Evolutionary conservation across 2,113 vertebrate species (phyloP).

Genomic region (Hypomesus transpacificus): DNA sequence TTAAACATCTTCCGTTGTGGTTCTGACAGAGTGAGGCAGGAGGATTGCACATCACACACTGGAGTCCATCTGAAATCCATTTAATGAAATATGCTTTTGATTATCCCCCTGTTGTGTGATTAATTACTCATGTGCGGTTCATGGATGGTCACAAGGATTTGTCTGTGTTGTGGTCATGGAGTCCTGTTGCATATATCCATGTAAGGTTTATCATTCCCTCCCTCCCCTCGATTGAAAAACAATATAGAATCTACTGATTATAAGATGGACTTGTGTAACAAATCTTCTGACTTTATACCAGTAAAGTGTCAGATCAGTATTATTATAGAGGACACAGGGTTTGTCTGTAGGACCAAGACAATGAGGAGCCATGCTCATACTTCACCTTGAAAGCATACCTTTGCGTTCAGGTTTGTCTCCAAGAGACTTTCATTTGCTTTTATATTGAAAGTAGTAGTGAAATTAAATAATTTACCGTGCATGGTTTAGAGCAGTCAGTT

Average conservation of each 20-base stretch:
- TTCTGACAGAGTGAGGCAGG: constrained; percentile 33
- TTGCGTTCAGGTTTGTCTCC: too few relatives aligned
- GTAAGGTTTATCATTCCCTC: neutral
- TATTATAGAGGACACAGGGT: too few relatives aligned
- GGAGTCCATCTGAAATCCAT: constrained; percentile 39
- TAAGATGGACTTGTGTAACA: too few relatives aligned
- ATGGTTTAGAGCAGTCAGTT: neutral
- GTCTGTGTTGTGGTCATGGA: constrained; percentile 31
- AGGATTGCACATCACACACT: constrained; percentile 25
- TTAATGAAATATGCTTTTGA: constrained; percentile 38
- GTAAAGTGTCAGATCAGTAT: too few relatives aligned
- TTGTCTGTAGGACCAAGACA: too few relatives aligned
- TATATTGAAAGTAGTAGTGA: too few relatives aligned
- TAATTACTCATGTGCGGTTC: constrained; percentile 42
- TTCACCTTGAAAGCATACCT: too few relatives aligned
- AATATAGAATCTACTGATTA: neutral
- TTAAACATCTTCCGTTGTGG: constrained; percentile 27
- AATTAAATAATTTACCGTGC: constrained; percentile 10
- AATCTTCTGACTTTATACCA: too few relatives aligned
- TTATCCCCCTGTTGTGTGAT: constrained; percentile 38
- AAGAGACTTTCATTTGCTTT: too few relatives aligned
- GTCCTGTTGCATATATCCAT: constrained; percentile 15
- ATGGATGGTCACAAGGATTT: constrained; percentile 25
- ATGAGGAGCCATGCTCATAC: too few relatives aligned
- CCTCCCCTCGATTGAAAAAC: neutral